Evolutionary conservation across 2,888 invertebrate genomes (phyloP), one percentile per base, ranked within the genome.

Genomic region (Dasypogon diadema): DNA sequence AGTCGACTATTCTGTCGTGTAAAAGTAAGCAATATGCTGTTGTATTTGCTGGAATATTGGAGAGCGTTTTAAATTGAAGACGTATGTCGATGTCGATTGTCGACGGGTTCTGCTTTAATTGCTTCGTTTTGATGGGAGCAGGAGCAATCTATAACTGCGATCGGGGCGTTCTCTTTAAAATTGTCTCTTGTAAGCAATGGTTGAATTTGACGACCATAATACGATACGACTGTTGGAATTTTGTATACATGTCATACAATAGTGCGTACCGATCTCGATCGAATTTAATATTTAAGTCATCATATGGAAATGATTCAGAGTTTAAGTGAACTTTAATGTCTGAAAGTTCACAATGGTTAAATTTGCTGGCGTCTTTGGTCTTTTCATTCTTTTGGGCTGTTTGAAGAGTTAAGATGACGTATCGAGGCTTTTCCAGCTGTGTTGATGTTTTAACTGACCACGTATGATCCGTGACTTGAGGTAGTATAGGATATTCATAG

Each of bases 291-390:
- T 83, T 83, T 75, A 83, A 75, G 79, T 82, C 81, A 65, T 83
- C 81, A 78, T 84, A 83, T 0, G 84, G 83, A 79, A 82, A 85
- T n/a, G 78, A 78, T 74, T 83, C 81, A 0, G 82, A 83, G 79
- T 84, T 83, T 30, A 84, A 79, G 76, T 81, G 83, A 6, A 84
- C 76, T 76, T 81, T 83, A n/a, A 85, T 77, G 78, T 85, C 82
- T 14, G 78, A 81, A 42, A 85, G 63, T 30, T 82, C 78, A 78
- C 83, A 83, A 76, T 77, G 74, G 65, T 77, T 73, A 10, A 78
- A 79, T 74, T 12, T 60, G 10, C 65, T 74, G 5, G 42, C 82
- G 78, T 83, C 79, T 21, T 79, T 76, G 79, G 81, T 82, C 80
- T 83, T 84, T 78, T 81, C 78, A 72, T 81, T 78, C n/a, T 83